A percentile compares a stretch with the other conserved stretches of the same genome.
Conservation (phyloP, 2,888 invertebrate genomes). For the Leucoma salicis region DNA sequence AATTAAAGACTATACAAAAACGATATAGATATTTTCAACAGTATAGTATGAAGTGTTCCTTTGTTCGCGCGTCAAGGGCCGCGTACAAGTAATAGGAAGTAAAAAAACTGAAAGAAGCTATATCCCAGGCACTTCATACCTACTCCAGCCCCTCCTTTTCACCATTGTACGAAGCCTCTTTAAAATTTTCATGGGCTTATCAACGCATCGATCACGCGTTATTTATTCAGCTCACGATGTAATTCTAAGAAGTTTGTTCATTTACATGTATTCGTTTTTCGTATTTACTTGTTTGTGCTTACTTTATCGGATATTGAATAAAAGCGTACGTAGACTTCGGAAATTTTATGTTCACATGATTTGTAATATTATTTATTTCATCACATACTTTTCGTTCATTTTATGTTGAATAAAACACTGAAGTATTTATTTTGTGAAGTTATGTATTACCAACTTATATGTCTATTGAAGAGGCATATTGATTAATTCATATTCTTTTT, state of each 20-base stretch:
- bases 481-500: too few relatives aligned
- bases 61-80: conserved; percentile 53
- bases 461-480: too few relatives aligned
- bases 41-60: conserved; percentile 53
- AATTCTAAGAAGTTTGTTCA: conserved; percentile 69
- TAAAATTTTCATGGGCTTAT: conserved; percentile 72
- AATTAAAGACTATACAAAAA: conserved; percentile 38
- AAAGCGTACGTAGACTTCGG: conserved; percentile 40
- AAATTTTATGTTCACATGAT: conserved; percentile 37
- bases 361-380: conserved; percentile 15
- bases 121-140: conserved; percentile 51
- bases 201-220: conserved; percentile 72
- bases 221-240: conserved; percentile 73
- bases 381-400: conserved; percentile 7
- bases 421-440: conserved; percentile 17
- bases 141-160: conserved; percentile 53
- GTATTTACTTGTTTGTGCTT: conserved; percentile 61
- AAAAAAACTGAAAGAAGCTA: conserved; percentile 57
- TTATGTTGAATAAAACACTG: conserved; percentile 1
- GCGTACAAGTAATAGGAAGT: conserved; percentile 52
- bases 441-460: too few relatives aligned
- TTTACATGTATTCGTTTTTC: conserved; percentile 69
- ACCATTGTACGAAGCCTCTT: conserved; percentile 59
- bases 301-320: conserved; percentile 59
- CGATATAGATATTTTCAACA: conserved; percentile 35